phyloP scores from a whole-genome alignment of 2,113 vertebrate species.

The Girardinichthys multiradiatus region DNA sequence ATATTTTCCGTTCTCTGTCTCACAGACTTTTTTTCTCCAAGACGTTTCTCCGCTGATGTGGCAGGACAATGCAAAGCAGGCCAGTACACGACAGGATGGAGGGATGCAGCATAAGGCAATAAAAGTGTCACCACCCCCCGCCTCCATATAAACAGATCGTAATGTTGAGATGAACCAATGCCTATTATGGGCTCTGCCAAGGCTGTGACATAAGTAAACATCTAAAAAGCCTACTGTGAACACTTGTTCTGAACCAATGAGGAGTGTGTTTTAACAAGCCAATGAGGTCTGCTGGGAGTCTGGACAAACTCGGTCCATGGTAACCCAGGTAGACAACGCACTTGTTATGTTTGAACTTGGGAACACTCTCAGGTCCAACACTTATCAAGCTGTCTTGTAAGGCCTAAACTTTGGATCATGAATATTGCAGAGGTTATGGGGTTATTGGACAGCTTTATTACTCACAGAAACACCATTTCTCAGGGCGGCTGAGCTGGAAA shows the following conservation, averaged over 20 bases:
- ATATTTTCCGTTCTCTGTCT: conserved; percentile 9
- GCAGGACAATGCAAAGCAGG: conserved; percentile 45
- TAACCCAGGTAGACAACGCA: conserved; percentile 68
- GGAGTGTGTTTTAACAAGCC: conserved; percentile 67
- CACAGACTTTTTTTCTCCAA: conserved; percentile 33
- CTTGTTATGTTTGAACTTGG: conserved; percentile 74
- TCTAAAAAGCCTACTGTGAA: conserved; percentile 22
- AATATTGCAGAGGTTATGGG: conserved; percentile 71
- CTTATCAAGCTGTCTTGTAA: conserved; percentile 71
- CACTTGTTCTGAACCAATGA: conserved; percentile 41
- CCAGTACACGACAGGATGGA: conserved; percentile 37
- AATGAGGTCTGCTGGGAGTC: conserved; percentile 56
- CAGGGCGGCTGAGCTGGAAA: conserved; percentile 46
- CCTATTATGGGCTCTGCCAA: conserved; percentile 76
- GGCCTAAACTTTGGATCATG: conserved; percentile 70
- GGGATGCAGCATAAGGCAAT: conserved; percentile 54
- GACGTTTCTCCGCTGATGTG: conserved; percentile 47
- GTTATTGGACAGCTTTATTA: conserved; percentile 76
- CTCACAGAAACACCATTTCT: conserved; percentile 70
- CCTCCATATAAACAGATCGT: conserved; percentile 68
- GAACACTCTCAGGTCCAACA: conserved; percentile 57
- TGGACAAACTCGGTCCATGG: conserved; percentile 71
- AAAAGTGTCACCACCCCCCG: conserved; percentile 78
- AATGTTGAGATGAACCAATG: conserved; percentile 77
- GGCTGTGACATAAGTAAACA: conserved; percentile 69